These are phyloP conservation scores for Drosophila nannoptera DNA, from an alignment of 1,140 invertebrate genomes.

Conservation along the genomic window DNA sequence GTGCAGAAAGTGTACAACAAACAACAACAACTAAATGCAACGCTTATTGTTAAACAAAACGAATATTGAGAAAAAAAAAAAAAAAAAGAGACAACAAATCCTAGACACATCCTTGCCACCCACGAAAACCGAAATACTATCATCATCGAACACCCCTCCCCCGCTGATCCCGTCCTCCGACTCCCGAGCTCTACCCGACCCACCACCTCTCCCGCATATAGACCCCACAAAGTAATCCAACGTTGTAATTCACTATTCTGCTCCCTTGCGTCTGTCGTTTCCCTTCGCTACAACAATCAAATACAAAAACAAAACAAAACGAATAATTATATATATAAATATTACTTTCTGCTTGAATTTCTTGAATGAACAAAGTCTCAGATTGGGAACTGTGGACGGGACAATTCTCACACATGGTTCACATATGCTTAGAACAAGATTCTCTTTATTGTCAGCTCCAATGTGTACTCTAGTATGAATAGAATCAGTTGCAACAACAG, in stretches of 20 bases:
- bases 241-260: conserved; percentile 45
- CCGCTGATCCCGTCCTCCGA: conserved; percentile 53
- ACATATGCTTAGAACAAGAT: conserved; percentile 69
- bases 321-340: not conserved
- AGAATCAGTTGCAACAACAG: conserved; percentile 49
- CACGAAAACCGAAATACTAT: conserved; percentile 26
- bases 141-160: conserved; percentile 48
- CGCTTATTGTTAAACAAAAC: conserved; percentile 21
- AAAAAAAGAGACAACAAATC: conserved; percentile 63
- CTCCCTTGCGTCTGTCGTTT: conserved; percentile 60
- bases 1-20: conserved; percentile 39
- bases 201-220: conserved; percentile 1
- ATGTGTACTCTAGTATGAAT: conserved; percentile 48
- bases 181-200: conserved; percentile 46
- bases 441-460: conserved; percentile 24
- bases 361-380: conserved; percentile 78
- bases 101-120: conserved; percentile 63
- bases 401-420: conserved; percentile 80
- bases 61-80: conserved; percentile 31
- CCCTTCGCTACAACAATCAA: conserved; percentile 55
- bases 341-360: conserved; percentile 48
- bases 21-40: conserved; percentile 48
- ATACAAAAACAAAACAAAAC: conserved; percentile 6
- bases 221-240: conserved; percentile 23
- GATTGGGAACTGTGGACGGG: conserved; percentile 81